phyloP scores from a whole-genome alignment of 2,113 vertebrate genomes.

The Charadrius vociferus region DNA sequence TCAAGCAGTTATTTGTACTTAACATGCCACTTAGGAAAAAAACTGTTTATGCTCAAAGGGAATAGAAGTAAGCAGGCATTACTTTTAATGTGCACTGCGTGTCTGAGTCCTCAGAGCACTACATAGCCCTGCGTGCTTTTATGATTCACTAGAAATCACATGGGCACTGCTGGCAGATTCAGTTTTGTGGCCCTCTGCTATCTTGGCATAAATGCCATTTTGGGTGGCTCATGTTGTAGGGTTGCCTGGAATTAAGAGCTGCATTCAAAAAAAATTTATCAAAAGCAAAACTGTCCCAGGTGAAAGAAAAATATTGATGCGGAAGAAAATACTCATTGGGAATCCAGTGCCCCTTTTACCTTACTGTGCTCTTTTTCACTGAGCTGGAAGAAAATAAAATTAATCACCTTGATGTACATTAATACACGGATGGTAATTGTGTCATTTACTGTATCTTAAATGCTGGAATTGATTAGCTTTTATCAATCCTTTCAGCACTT shows the following conservation, averaged over 20 bases:
- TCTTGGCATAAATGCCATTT: not conserved
- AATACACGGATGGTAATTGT: conserved; percentile 24
- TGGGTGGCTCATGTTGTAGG: not conserved
- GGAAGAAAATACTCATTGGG: not conserved
- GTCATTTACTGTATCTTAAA: conserved; percentile 49
- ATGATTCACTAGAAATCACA: not conserved
- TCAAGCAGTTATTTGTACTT: not conserved
- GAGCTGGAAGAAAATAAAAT: conserved; percentile 14
- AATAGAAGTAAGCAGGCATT: not conserved
- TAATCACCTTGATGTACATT: not conserved
- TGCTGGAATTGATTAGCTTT: conserved; percentile 29
- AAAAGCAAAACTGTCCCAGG: not conserved
- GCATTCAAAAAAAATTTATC: not conserved
- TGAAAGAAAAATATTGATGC: not conserved
- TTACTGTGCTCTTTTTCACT: conserved; percentile 4
- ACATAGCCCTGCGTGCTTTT: not conserved
- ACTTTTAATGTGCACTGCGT: not conserved
- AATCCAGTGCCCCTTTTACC: not conserved
- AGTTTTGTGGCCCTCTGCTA: not conserved
- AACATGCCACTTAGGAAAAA: not conserved
- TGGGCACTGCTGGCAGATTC: not conserved
- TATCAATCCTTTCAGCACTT: conserved; percentile 20
- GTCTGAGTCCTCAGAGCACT: accelerated
- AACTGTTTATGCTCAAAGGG: not conserved
- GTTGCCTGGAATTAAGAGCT: not conserved